Percentiles rank a stretch among this genome's conserved stretches.
These are phyloP conservation scores for Chloroceryle aenea DNA, from an alignment of 2,113 vertebrate species.

Conservation along the genomic window DNA sequence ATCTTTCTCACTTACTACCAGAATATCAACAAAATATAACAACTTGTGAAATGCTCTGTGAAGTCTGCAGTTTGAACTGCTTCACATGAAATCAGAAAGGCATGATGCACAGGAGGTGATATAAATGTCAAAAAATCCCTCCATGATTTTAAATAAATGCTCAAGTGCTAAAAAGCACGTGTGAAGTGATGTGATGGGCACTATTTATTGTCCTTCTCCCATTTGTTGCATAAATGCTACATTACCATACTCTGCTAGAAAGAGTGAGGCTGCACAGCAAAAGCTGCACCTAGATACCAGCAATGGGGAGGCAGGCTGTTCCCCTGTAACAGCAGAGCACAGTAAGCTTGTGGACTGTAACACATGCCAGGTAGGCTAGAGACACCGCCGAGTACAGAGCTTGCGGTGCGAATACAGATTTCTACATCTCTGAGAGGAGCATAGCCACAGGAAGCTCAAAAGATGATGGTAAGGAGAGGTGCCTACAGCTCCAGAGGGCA, in stretches of 20 bases:
- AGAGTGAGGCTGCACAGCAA: neutral
- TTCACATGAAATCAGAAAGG: neutral
- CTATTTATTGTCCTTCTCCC: neutral
- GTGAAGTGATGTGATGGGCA: neutral
- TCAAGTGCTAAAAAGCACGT: neutral
- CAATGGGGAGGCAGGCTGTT: neutral
- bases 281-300: neutral
- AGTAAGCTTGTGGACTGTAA: neutral
- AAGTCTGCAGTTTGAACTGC: neutral
- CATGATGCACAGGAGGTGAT: neutral
- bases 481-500: neutral
- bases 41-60: neutral
- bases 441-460: neutral
- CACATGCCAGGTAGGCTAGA: fast-evolving
- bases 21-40: neutral
- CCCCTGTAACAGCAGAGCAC: fast-evolving
- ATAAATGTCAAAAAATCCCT: neutral
- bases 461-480: fast-evolving
- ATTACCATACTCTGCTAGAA: neutral
- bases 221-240: neutral
- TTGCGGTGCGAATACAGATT: neutral
- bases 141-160: neutral
- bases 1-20: neutral
- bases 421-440: neutral
- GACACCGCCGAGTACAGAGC: neutral